Evolutionary conservation across 2,797 vertebrate genomes (phyloP).

Genomic region (Trichosurus vulpecula): DNA sequence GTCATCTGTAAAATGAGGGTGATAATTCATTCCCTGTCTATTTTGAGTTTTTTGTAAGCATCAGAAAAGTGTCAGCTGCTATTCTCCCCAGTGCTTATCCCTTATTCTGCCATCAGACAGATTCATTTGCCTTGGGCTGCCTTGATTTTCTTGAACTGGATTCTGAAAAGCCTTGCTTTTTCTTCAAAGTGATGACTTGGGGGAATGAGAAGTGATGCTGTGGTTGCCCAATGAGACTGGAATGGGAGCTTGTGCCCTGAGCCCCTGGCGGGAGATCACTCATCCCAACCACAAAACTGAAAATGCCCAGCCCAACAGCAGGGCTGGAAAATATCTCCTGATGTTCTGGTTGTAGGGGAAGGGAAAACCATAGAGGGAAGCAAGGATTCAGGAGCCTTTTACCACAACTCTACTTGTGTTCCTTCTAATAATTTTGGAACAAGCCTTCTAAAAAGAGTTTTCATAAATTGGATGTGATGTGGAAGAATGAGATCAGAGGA

Average conservation of each 20-base stretch:
- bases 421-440: conserved; percentile 33
- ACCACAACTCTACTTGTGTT: neutral
- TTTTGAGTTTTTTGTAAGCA: neutral
- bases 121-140: conserved; percentile 60
- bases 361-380: conserved; percentile 74
- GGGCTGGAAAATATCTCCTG: conserved; percentile 79
- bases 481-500: neutral
- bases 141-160: conserved; percentile 68
- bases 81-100: conserved; percentile 47
- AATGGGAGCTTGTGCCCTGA: conserved; percentile 68
- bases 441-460: neutral
- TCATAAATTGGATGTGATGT: neutral
- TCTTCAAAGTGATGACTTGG: conserved; percentile 63
- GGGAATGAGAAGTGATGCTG: conserved; percentile 60
- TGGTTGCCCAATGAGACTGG: conserved; percentile 69
- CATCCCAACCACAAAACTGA: conserved; percentile 79
- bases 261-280: conserved; percentile 79
- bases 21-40: neutral
- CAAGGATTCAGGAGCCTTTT: conserved; percentile 68
- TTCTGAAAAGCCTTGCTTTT: conserved; percentile 71
- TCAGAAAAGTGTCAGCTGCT: neutral
- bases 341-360: conserved; percentile 78
- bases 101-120: conserved; percentile 51
- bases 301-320: conserved; percentile 74
- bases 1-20: neutral